phyloP scores from a whole-genome alignment of 2,113 vertebrate genomes.

The Edolisoma coerulescens region DNA sequence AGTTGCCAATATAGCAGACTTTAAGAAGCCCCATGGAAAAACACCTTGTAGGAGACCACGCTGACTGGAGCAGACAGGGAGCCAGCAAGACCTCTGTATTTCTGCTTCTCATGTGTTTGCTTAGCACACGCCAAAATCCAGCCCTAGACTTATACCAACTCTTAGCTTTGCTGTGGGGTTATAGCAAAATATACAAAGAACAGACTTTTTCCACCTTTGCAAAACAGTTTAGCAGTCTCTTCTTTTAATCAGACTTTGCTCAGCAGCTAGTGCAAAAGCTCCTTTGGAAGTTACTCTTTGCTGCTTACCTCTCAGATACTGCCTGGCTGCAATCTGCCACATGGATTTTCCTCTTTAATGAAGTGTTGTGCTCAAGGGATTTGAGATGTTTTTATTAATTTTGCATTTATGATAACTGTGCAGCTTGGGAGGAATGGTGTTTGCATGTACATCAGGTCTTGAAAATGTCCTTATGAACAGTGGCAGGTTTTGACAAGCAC shows the following conservation, averaged over 20 bases:
- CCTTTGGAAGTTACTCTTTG: neutral
- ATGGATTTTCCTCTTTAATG: neutral
- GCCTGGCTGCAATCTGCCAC: neutral
- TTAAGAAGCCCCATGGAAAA: neutral
- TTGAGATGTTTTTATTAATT: neutral
- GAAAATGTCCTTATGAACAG: neutral
- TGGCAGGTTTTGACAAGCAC: neutral
- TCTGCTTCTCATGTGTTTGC: neutral
- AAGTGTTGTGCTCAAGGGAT: neutral
- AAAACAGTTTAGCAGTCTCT: neutral
- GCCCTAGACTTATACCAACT: neutral
- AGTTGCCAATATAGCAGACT: neutral
- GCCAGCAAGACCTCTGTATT: neutral
- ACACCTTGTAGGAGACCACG: fast-evolving
- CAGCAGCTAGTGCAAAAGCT: neutral
- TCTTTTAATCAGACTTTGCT: neutral
- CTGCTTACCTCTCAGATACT: neutral
- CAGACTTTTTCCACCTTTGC: neutral
- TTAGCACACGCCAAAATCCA: neutral
- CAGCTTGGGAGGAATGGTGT: neutral
- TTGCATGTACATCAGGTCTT: neutral
- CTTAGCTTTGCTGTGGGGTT: neutral
- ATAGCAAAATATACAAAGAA: neutral
- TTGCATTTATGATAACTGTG: neutral
- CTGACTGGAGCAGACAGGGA: neutral